A percentile compares a stretch with the other conserved stretches of the same genome.
Evolutionary conservation across 2,797 vertebrate species (phyloP).

Genomic region (Gymnothorax javanicus): DNA sequence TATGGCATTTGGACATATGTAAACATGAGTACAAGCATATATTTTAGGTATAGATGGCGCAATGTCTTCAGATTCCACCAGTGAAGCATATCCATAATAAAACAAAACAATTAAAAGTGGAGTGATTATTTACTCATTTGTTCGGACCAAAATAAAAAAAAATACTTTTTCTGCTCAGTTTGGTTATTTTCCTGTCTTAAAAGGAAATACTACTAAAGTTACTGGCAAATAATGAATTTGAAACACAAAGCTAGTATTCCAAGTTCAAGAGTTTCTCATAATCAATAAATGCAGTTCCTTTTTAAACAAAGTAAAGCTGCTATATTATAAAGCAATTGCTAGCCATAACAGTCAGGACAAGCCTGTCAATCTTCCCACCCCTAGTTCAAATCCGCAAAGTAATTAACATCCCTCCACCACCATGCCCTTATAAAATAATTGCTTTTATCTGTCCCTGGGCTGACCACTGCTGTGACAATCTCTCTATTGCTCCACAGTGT

Average conservation of each 20-base stretch:
- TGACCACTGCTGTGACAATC: conserved; percentile 47
- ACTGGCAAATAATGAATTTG: background rate
- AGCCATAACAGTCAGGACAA: background rate
- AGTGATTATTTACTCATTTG: too few relatives aligned
- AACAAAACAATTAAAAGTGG: too few relatives aligned
- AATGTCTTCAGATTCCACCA: too few relatives aligned
- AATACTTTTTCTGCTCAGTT: background rate
- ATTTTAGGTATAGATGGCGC: too few relatives aligned
- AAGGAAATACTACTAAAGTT: background rate
- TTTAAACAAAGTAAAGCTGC: background rate
- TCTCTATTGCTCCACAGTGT: conserved; percentile 44
- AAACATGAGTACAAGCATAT: too few relatives aligned
- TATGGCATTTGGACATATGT: too few relatives aligned
- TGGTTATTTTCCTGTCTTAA: background rate
- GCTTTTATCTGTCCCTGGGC: conserved; percentile 24
- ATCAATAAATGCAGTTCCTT: background rate
- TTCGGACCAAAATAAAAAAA: too few relatives aligned
- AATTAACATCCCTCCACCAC: background rate
- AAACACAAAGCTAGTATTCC: background rate
- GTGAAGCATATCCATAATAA: too few relatives aligned
- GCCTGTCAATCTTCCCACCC: background rate
- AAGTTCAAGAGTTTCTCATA: background rate
- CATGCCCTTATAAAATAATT: background rate
- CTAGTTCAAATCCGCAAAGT: conserved; percentile 30
- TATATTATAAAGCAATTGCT: background rate